These are phyloP conservation scores for Ammodytes dubius DNA, from an alignment of 2,113 vertebrate genomes.

Conservation along the genomic window DNA sequence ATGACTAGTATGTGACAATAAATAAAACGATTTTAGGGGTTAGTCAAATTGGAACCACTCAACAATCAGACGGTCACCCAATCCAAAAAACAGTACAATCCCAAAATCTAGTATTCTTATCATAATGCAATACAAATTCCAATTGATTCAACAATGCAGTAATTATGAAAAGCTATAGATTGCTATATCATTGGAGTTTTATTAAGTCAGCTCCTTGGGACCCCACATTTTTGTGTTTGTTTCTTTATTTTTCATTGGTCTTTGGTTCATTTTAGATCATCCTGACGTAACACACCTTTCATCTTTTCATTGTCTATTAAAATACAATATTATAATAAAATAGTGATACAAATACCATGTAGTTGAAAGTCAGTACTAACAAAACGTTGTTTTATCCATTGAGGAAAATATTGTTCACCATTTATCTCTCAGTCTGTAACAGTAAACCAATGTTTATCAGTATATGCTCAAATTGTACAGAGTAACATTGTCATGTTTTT, in stretches of 20 bases:
- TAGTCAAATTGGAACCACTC: too few relatives aligned
- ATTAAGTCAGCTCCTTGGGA: not conserved
- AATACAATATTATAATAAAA: not conserved
- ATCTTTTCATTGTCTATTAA: not conserved
- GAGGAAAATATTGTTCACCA: not conserved
- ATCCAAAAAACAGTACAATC: too few relatives aligned
- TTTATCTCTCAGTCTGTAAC: conserved; percentile 9
- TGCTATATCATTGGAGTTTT: not conserved
- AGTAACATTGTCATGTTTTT: not conserved
- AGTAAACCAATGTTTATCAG: conserved; percentile 7
- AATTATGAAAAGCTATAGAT: not conserved
- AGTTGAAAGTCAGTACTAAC: not conserved
- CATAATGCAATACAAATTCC: not conserved
- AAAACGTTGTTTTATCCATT: not conserved
- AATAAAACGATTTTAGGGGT: too few relatives aligned
- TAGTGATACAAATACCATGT: not conserved
- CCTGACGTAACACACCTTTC: not conserved
- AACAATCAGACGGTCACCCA: too few relatives aligned
- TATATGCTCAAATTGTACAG: not conserved
- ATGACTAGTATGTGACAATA: too few relatives aligned
- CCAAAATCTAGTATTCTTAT: too few relatives aligned
- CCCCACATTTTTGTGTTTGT: not conserved
- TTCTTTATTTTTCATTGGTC: not conserved
- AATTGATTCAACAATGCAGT: not conserved
- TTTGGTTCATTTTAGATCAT: not conserved